Base-by-base conservation (phyloP, 2,888 invertebrate genomes). In the Nudaria mundana region DNA sequence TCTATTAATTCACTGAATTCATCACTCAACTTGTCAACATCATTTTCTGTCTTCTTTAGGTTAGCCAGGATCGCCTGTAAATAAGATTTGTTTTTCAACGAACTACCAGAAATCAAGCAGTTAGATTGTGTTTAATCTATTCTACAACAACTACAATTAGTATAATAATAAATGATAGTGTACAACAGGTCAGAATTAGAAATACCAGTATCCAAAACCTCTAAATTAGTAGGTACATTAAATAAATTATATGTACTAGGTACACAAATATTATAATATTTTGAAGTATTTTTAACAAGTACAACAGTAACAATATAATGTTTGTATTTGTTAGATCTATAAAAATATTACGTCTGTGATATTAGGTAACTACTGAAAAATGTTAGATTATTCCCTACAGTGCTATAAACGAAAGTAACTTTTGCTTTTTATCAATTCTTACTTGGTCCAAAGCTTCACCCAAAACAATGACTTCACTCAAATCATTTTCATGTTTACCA, bases 1-100 rank as follows among this genome's bases (percentile, higher is more conserved):
- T 96, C 95, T 44, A 95, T 93, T 10, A 97, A 84, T 63, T 97
- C 97, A 29, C 94, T 94, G 14, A 95, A 94, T 59, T 95, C 94
- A 58, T 97, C 96, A 44, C 93, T 93, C 72, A 97, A 89, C 81
- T 95, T 95, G 71, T 97, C 97, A 51, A 97, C 94, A 62, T 96
- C 95, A 11, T 92, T 91, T 81, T 97, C 97, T 50, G 95, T 95
- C 75, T 96, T 95, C 63, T 94, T 93, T 52, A 97, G 86, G 69
- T 91, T 94, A 64, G 93, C 91, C 54, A 95, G 91, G 59, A 97
- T 90, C 36, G 94, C 92, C 94, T 95, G 90, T 38, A 83, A 85
- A 53, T 13, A 20, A 34, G 31, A 15, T 23, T 29, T 18, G 39
- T 14, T 49, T 42, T n/a, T n/a, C n/a, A n/a, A n/a, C n/a, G n/a